Evolutionary conservation across 2,888 invertebrate species (phyloP), one percentile per base, ranked within the genome.

Genomic region (Melinaea marsaeus): DNA sequence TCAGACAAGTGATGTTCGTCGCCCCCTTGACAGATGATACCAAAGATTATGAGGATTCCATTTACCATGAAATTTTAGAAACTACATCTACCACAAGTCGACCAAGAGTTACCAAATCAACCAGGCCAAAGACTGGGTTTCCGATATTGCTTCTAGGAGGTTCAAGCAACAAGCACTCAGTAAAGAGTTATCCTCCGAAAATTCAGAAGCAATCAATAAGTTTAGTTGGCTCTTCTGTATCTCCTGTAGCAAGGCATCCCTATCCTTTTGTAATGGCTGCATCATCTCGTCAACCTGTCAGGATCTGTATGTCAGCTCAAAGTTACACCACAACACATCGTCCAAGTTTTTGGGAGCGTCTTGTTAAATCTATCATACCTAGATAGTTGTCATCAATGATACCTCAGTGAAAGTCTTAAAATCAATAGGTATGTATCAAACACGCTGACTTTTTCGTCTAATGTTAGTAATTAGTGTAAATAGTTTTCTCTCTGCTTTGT

Each of bases 41-140:
- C 58, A 79, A 77, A 64, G 90, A 90, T 69, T 88, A 90, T 63
- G 89, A 90, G 13, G 89, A 89, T 57, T 85, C 88, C 0, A 83
- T 89, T 32, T 88, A 86, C 66, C 81, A 82, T 33, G 89, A 90
- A 70, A 79, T 84, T 42, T 84, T 90, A 47, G 89, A 90, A 71
- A 86, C 86, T 2, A 77, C 81, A 2, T 74, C 84, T 0, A 81
- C 83, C 1, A 74, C 76, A 0, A 71, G 72, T 3, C 72, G 73
- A 32, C 76, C 82, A 1, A 69, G 70, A 1, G 65, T 71, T 0
- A 64, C 67, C 13, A 61, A 69, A 32, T 57, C 71, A 3, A 51
- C 69, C 2, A 72, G 71, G 47, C 65, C 73, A 2, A 68, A 75
- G 4, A 75, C 73, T 57, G 76, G 83, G 2, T 77, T 88, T 58